Conservation (phyloP, 2,797 vertebrate species). For the Pipistrellus kuhlii region DNA sequence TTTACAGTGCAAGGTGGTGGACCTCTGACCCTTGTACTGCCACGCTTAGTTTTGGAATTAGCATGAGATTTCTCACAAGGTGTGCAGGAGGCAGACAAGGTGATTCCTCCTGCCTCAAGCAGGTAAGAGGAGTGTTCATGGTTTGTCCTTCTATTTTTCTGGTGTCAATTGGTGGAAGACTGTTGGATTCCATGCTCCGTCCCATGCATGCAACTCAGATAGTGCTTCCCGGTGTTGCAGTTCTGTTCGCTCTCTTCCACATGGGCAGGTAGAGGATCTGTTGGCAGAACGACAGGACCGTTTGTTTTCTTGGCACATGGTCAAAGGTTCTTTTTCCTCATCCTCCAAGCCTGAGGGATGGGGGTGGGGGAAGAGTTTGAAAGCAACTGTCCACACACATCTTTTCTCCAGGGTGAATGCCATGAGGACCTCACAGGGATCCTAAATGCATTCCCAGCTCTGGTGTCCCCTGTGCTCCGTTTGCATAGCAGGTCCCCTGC, state of each 20-base stretch:
- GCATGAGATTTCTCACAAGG: background rate
- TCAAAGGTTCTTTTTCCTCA: background rate
- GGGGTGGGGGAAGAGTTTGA: background rate
- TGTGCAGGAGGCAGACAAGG: background rate
- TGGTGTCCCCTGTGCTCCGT: accelerated
- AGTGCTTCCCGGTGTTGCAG: accelerated
- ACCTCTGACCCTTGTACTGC: background rate
- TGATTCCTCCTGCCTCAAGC: background rate
- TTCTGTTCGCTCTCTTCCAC: background rate
- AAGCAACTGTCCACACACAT: background rate
- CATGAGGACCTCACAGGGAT: accelerated
- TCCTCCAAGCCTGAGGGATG: background rate
- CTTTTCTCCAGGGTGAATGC: background rate
- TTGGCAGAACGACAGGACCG: background rate
- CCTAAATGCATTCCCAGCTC: accelerated
- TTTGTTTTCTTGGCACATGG: background rate
- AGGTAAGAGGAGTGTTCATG: background rate
- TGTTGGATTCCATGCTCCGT: background rate
- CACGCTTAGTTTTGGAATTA: background rate
- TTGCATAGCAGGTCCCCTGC: background rate
- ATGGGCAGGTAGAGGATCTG: too few relatives aligned
- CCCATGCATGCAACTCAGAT: accelerated
- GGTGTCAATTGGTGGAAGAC: background rate
- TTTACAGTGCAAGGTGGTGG: background rate
- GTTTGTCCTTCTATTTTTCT: background rate